phyloP scores from a whole-genome alignment of 2,888 invertebrate species.

The Lasius fuliginosus region DNA sequence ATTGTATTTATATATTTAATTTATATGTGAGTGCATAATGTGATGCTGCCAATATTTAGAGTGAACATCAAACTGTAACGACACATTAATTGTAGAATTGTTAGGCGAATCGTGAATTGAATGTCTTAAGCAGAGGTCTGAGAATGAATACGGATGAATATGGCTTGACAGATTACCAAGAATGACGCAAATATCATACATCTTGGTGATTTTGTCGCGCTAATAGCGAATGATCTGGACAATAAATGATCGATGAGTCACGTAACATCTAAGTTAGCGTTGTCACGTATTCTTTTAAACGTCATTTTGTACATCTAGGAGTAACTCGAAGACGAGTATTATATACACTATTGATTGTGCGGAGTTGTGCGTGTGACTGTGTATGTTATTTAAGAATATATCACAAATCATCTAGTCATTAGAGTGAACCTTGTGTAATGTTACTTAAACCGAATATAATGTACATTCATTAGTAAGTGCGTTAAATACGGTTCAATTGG shows the following conservation, averaged over 20 bases:
- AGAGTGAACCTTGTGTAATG: slow-evolving; percentile 65
- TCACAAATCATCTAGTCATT: slow-evolving; percentile 65
- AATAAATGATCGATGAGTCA: slow-evolving; percentile 74
- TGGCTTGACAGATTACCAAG: slow-evolving; percentile 64
- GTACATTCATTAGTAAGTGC: slow-evolving; percentile 69
- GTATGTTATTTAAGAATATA: slow-evolving; percentile 66
- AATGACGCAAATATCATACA: slow-evolving; percentile 16
- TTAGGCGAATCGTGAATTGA: slow-evolving; percentile 48
- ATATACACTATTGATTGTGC: slow-evolving; percentile 52
- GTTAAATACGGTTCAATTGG: slow-evolving; percentile 62
- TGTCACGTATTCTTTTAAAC: slow-evolving; percentile 71
- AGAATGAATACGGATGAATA: slow-evolving; percentile 53
- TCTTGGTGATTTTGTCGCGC: slow-evolving; percentile 65
- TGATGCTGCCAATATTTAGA: slow-evolving; percentile 60
- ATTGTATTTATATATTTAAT: slow-evolving; percentile 37
- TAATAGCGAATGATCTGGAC: slow-evolving; percentile 71
- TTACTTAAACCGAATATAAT: slow-evolving; percentile 62
- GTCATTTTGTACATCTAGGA: slow-evolving; percentile 72
- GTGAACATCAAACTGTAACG: slow-evolving; percentile 56
- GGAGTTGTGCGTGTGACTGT: slow-evolving; percentile 53
- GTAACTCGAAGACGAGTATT: slow-evolving; percentile 60
- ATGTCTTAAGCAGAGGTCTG: slow-evolving; percentile 45
- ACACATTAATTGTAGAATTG: slow-evolving; percentile 58
- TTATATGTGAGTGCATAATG: slow-evolving; percentile 46
- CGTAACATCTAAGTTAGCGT: slow-evolving; percentile 69